Base-by-base conservation (phyloP, 2,888 invertebrate genomes). In the Mesopsocus fuscifrons region DNA sequence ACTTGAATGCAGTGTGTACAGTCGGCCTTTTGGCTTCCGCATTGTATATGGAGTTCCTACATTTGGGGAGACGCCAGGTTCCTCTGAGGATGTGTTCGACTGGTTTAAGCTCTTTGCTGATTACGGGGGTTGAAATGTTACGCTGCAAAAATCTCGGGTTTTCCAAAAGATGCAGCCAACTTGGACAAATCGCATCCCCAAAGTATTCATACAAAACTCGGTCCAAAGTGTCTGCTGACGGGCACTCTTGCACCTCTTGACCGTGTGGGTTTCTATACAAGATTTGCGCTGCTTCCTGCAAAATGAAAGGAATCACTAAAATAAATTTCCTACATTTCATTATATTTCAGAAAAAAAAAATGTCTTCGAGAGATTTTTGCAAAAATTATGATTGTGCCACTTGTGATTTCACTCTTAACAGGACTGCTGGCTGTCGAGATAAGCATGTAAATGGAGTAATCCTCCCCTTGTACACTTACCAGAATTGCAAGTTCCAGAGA, bases 231-330 rank as follows among this genome's bases (percentile, higher is more conserved):
- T 6, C 17, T 38, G 21, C 17, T 5, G 3, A 5, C 5, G 16
- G 4, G 13, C 20, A 13, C 20, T 20, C 18, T 38, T 18, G n/a
- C 20, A 5, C 18, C 21, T 20, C 38, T 5, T 5, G 5, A 17
- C 15, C 5, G n/a, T 18, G 38, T 13, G 38, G 38, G 18, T 38
- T 20, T 17, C 38, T 17, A 17, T 16, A 38, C 5, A 38, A 20
- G 17, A 38, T 20, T 6, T 17, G 5, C 17, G 38, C 38, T 18
- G 38, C 38, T 6, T 21, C 38, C 38, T 38, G 38, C 5, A 38
- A 38, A 38, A n/a, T n/a, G n/a, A n/a, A n/a, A n/a, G n/a, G n/a
- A n/a, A n/a, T n/a, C n/a, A n/a, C n/a, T n/a, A n/a, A n/a, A n/a
- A n/a, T n/a, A n/a, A n/a, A n/a, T n/a, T n/a, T n/a, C n/a, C n/a